Evolutionary conservation across 2,888 invertebrate species (phyloP).

Genomic region (Tenthredo amoena): DNA sequence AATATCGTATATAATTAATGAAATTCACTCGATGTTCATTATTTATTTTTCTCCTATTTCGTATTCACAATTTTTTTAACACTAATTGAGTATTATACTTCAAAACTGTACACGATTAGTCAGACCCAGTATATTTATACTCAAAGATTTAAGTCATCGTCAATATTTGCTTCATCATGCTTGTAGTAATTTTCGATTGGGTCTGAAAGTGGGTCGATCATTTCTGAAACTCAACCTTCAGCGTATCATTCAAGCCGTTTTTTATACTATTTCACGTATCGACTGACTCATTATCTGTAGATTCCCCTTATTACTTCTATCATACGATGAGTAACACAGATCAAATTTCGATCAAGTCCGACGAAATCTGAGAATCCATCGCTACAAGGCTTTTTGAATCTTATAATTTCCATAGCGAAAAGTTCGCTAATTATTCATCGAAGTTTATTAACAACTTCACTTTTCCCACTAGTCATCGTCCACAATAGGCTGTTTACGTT

Average conservation of each 20-base stretch:
- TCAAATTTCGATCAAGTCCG: background rate
- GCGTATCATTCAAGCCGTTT: background rate
- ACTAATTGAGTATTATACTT: background rate
- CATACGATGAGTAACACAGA: background rate
- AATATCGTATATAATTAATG: background rate
- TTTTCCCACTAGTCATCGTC: background rate
- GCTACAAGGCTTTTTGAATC: background rate
- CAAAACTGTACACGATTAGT: background rate
- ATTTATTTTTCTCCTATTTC: background rate
- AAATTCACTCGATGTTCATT: background rate
- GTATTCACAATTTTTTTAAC: background rate
- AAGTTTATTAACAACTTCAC: background rate
- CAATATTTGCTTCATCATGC: background rate
- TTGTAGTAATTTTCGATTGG: background rate
- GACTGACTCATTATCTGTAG: background rate
- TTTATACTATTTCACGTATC: background rate
- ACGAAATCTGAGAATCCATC: background rate
- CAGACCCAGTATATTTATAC: background rate
- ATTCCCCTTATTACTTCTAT: background rate
- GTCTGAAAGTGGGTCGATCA: slow-evolving; percentile 15
- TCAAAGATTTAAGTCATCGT: background rate
- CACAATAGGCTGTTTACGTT: background rate
- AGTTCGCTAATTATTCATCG: background rate
- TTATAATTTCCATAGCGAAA: background rate
- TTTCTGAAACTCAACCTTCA: background rate